A percentile compares a stretch with the other conserved stretches of the same genome.
Conservation (phyloP, 92 coral and sea anemone genomes). For the Hydrozoanthus gracilis region DNA sequence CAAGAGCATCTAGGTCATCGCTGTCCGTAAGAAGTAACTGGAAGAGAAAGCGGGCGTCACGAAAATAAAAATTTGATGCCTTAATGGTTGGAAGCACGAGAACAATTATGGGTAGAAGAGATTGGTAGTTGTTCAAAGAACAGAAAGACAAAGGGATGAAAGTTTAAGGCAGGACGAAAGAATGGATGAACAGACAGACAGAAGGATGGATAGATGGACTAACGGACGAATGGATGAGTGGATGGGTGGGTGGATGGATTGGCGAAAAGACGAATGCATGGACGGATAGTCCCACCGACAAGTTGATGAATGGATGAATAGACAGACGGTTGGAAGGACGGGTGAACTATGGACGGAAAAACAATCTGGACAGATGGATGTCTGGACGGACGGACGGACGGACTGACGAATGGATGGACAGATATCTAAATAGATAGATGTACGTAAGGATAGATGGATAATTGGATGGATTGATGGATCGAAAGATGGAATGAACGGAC, state of each 20-base stretch:
- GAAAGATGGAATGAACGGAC: no score
- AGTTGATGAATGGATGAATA: neutral
- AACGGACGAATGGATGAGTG: neutral
- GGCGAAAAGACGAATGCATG: neutral
- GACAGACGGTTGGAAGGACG: neutral
- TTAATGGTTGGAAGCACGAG: neutral
- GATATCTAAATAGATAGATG: no score
- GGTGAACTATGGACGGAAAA: neutral
- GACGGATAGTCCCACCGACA: neutral
- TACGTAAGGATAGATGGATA: no score
- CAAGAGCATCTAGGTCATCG: constrained; percentile 58
- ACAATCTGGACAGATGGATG: no score
- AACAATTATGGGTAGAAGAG: no score
- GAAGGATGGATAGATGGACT: neutral
- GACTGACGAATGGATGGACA: no score
- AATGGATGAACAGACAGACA: neutral
- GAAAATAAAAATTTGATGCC: neutral
- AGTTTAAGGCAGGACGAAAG: no score
- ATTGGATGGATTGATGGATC: no score
- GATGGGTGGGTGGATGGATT: neutral
- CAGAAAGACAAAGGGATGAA: no score
- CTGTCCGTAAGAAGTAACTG: constrained; percentile 47
- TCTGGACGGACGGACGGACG: no score
- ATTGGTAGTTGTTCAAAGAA: no score
- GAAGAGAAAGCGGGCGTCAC: neutral